Percentiles rank a stretch among this genome's conserved stretches.
These are phyloP conservation scores for Helicolenus hilgendorfi DNA, from an alignment of 2,797 vertebrate genomes.

Conservation along the genomic window DNA sequence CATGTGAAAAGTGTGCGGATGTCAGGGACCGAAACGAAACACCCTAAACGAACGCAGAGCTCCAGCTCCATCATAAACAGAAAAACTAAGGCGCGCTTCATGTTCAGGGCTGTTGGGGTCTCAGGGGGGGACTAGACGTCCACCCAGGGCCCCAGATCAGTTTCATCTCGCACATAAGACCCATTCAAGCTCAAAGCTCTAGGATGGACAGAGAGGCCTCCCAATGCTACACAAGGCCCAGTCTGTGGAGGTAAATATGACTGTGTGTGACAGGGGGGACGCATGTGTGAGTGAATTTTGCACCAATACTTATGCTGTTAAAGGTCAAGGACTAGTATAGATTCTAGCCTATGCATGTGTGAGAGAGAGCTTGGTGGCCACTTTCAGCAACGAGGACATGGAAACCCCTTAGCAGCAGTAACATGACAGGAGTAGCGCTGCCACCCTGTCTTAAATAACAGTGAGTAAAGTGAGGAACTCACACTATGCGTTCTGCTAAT, in stretches of 20 bases:
- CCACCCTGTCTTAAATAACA: conserved; percentile 34
- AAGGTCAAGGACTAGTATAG: conserved; percentile 41
- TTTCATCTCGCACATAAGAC: conserved; percentile 93
- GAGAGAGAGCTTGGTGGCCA: background rate
- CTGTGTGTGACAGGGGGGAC: conserved; percentile 27
- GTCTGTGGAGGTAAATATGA: conserved; percentile 60
- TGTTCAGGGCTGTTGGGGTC: conserved; percentile 33
- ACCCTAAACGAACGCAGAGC: background rate
- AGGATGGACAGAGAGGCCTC: conserved; percentile 72
- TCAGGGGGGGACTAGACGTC: conserved; percentile 47
- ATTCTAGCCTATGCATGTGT: background rate
- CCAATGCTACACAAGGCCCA: conserved; percentile 62
- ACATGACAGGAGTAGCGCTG: conserved; percentile 34
- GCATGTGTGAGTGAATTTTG: conserved; percentile 26
- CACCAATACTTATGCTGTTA: background rate
- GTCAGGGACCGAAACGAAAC: conserved; percentile 27
- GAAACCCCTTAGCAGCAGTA: conserved; percentile 18
- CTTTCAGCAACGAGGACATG: conserved; percentile 7
- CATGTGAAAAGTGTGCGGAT: conserved; percentile 32
- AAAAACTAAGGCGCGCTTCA: conserved; percentile 61
- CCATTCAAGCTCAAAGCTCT: conserved; percentile 92
- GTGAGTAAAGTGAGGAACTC: conserved; percentile 22
- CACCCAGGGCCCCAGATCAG: conserved; percentile 60
- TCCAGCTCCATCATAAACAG: conserved; percentile 54
- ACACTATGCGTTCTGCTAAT: conserved; percentile 38